phyloP scores from a whole-genome alignment of 2,888 invertebrate genomes.

The Lumbricus terrestris region DNA sequence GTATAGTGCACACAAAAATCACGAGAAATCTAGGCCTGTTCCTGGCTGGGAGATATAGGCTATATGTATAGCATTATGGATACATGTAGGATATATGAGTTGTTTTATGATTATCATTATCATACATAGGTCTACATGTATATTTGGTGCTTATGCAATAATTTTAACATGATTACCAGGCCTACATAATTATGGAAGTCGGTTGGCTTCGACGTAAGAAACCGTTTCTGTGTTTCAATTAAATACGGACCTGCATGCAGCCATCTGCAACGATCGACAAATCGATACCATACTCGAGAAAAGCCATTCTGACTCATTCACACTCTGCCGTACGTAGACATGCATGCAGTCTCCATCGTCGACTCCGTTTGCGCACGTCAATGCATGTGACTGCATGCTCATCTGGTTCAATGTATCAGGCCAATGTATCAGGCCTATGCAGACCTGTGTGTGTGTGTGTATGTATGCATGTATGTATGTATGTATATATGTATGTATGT shows the following conservation, averaged over 20 bases:
- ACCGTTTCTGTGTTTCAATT: constrained; percentile 3
- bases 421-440: no score
- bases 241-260: no score
- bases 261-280: no score
- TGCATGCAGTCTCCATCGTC: background rate
- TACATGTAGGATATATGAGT: no score
- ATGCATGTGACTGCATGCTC: no score
- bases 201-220: background rate
- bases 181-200: background rate
- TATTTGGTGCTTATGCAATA: background rate
- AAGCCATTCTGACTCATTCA: background rate
- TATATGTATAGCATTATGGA: background rate
- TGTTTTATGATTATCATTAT: no score
- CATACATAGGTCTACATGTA: background rate
- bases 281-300: background rate
- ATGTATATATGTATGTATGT: no score
- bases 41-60: background rate
- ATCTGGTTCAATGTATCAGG: no score
- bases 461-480: no score
- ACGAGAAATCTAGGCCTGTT: background rate
- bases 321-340: background rate
- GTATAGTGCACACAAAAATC: background rate
- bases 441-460: no score
- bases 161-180: no score
- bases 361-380: no score